Base-by-base conservation (phyloP, 2,888 invertebrate species). In the Callyntrura guangdongensis region DNA sequence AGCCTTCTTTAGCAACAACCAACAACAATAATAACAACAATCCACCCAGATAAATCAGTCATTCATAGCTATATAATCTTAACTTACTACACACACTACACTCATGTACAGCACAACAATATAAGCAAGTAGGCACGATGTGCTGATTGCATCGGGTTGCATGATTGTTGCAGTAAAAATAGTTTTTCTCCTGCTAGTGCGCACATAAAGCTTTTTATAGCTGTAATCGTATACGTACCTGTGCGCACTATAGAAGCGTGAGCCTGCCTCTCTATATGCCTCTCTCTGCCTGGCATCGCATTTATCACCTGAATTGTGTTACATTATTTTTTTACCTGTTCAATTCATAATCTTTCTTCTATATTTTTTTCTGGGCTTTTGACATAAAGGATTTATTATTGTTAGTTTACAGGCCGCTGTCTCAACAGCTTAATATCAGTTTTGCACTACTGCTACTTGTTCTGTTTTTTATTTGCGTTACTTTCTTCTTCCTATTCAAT, bases 271-370 rank as follows among this genome's bases (percentile, higher is more conserved):
- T n/a, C n/a, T n/a, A n/a, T n/a, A n/a, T n/a, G n/a, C n/a, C n/a
- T n/a, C n/a, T n/a, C n/a, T n/a, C n/a, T n/a, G n/a, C 0, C 64
- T 64, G 25, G 12, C 25, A 64, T 25, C 47, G 22, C 74, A 82
- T 88, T 86, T 88, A 82, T 87, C 87, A 87, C 82, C 82, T 82
- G 72, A 69, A 82, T 69, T 79, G 86, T 69, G 67, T 82, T 77
- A 77, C 64, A 64, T 64, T 27, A 84, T 85, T 85, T 86, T 85
- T 77, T 49, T 77, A 36, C 69, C n/a, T 36, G 25, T 86, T 59
- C 77, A 74, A 20, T 74, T 53, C 17, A 45, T 59, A 69, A 36
- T 20, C 56, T 74, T 56, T 59, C 72, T 59, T 12, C 59, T 25
- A 17, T 47, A n/a, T 8, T 8, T 64, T 1, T 36, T n/a, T 36